phyloP scores from a whole-genome alignment of 2,797 vertebrate species.

The Pitangus sulphuratus region DNA sequence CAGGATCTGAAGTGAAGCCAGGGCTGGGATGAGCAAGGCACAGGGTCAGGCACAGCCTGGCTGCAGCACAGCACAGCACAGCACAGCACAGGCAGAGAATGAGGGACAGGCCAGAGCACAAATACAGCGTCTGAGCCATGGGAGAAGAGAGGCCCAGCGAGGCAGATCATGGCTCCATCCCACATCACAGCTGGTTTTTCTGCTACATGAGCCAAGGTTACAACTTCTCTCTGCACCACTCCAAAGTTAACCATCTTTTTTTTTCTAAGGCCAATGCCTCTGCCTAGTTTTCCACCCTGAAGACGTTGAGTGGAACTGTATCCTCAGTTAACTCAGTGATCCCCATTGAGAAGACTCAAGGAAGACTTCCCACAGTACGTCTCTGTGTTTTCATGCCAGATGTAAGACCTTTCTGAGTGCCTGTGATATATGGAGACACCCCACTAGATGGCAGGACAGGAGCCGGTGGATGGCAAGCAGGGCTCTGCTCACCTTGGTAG shows the following conservation, averaged over 20 bases:
- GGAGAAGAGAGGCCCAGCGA: not conserved
- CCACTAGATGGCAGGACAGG: not conserved
- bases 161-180: rapidly evolving
- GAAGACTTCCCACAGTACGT: rapidly evolving
- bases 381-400: not conserved
- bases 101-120: not conserved
- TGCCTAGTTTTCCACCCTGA: not conserved
- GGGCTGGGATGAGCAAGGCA: not conserved
- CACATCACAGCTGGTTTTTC: not conserved
- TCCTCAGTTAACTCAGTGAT: not conserved
- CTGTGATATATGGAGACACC: not conserved
- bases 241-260: not conserved
- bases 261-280: not conserved
- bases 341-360: not conserved
- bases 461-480: not conserved
- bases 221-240: not conserved
- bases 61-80: not conserved
- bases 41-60: rapidly evolving
- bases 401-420: not conserved
- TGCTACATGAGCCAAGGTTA: not conserved
- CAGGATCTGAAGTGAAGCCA: not conserved
- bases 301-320: not conserved
- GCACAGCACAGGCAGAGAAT: rapidly evolving
- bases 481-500: not conserved
- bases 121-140: rapidly evolving